Evolutionary conservation across 2,888 invertebrate species (phyloP).

Genomic region (Argynnis bischoffii): DNA sequence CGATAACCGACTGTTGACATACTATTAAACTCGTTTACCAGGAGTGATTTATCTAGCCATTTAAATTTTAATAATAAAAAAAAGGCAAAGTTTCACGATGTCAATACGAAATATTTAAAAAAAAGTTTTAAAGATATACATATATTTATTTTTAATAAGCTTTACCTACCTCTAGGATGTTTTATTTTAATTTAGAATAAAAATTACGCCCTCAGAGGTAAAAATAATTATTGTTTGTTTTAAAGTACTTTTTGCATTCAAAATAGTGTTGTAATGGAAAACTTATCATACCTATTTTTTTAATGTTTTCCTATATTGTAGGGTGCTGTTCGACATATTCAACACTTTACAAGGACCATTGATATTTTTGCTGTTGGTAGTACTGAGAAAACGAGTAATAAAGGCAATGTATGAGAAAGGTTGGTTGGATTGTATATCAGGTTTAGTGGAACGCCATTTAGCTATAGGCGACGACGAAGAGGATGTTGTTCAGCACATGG

Average conservation of each 20-base stretch:
- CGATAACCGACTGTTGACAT: too few species aligned
- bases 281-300: not conserved
- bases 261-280: not conserved
- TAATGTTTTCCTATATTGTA: slow-evolving; percentile 45
- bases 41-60: too few species aligned
- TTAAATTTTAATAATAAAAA: too few species aligned
- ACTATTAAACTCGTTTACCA: too few species aligned
- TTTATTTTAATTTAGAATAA: too few species aligned
- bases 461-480: slow-evolving; percentile 74
- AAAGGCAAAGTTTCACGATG: too few species aligned
- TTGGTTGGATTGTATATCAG: slow-evolving; percentile 59
- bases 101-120: too few species aligned
- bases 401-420: slow-evolving; percentile 62
- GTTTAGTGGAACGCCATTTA: slow-evolving; percentile 55
- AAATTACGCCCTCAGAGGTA: too few species aligned
- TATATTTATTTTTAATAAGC: too few species aligned
- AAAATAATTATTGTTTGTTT: too few species aligned
- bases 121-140: too few species aligned
- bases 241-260: not conserved
- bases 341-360: slow-evolving; percentile 84
- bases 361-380: slow-evolving; percentile 83
- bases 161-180: too few species aligned
- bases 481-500: slow-evolving; percentile 67
- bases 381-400: slow-evolving; percentile 78
- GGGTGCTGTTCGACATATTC: slow-evolving; percentile 81